phyloP scores from a whole-genome alignment of 1,140 invertebrate genomes.

The Araneus ventricosus region DNA sequence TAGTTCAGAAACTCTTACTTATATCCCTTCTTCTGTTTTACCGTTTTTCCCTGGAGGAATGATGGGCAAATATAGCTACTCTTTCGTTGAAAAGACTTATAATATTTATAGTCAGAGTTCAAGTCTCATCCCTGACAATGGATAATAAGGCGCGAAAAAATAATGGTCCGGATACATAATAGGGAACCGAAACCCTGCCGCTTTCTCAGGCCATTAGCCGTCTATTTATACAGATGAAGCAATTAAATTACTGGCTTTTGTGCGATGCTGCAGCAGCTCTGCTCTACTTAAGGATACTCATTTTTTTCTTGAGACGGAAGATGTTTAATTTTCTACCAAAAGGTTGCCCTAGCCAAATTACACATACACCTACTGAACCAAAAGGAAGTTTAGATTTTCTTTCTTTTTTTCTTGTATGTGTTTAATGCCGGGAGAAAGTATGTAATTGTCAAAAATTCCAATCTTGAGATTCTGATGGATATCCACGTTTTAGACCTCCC shows the following conservation, averaged over 20 bases:
- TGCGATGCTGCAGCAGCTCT: not conserved
- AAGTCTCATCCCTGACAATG: not conserved
- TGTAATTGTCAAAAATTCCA: too few relatives aligned
- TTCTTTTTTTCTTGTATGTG: too few relatives aligned
- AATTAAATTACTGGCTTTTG: not conserved
- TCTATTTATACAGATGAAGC: conserved; percentile 1
- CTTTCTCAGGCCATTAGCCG: not conserved
- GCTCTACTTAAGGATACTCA: not conserved
- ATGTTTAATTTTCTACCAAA: not conserved
- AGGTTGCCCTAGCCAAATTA: not conserved
- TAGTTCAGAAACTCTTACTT: too few relatives aligned
- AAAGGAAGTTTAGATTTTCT: too few relatives aligned
- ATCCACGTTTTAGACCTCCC: too few relatives aligned
- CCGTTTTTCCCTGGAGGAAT: too few relatives aligned
- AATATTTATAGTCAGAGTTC: not conserved
- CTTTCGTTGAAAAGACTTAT: not conserved
- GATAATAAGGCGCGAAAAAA: not conserved
- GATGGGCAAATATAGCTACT: too few relatives aligned
- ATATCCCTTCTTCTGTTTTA: too few relatives aligned
- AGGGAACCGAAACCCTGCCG: not conserved
- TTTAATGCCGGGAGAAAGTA: too few relatives aligned
- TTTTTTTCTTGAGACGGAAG: not conserved
- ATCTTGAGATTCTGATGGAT: too few relatives aligned
- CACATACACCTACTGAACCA: not conserved
- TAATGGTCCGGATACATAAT: not conserved